Evolutionary conservation across 2,797 vertebrate genomes (phyloP), one percentile per base, ranked within the genome.

Genomic region (Enteromius thamalakanensis): DNA sequence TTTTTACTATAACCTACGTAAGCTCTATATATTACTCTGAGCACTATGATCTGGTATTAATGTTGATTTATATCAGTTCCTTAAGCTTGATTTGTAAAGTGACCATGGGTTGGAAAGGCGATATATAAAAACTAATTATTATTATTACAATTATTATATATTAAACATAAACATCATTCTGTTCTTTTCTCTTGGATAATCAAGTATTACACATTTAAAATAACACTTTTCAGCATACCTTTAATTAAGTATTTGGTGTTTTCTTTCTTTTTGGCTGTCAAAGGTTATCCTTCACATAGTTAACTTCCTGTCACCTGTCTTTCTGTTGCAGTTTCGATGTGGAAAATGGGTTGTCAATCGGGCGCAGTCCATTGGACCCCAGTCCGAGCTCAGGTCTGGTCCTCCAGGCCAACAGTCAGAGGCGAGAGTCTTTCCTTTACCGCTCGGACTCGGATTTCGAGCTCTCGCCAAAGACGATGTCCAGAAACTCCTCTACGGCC

Each of bases 391-490:
- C 96, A 0, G 96, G 96, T 81, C 94, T 96, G 89, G 94, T 96
- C 4, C 91, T 96, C 60, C 97, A 97, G 81, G 93, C 94, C 37
- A 93, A 95, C 69, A 94, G 96, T 89, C 98, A 98, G 88, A 95
- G 97, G 49, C 94, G 97, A 0, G 97, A 98, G 92, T 98, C 97
- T 85, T 99, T 99, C 93, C 96, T 99, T 3, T 99, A 99, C 92
- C 96, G 97, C 82, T 98, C 97, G 0, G 97, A 99, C 92, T 98
- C 97, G 0, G 97, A 98, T 93, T 97, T 96, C 0, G 97, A 99
- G 90, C 94, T 98, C 58, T 98, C 97, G 0, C 96, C 97, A 4
- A 98, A 98, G 91, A 89, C 93, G 82, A 95, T 96, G 95, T 99
- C 97, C 87, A 94, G 97, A 86, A 97, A 97, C 92, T 97, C 97